phyloP scores from a whole-genome alignment of 2,797 vertebrate species.

The Rachycentron canadum region DNA sequence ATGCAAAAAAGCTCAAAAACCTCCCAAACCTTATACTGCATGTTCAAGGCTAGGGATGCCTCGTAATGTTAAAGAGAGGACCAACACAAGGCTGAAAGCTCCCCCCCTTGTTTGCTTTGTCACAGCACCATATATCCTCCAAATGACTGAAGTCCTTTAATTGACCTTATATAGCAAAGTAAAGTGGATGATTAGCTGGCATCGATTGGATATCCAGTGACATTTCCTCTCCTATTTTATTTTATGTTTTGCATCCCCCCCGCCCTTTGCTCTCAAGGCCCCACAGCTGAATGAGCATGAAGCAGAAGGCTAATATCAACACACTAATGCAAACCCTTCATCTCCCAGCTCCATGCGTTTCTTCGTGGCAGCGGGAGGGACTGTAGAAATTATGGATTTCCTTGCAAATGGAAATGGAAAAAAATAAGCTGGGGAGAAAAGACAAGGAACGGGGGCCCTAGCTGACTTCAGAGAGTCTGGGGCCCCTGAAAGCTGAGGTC shows the following conservation, averaged over 20 bases:
- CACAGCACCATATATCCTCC: slow-evolving; percentile 18
- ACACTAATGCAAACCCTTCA: slow-evolving; percentile 71
- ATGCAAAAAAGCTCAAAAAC: too few species aligned
- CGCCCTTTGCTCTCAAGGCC: slow-evolving; percentile 16
- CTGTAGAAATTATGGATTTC: slow-evolving; percentile 71
- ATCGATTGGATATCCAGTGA: slow-evolving; percentile 68
- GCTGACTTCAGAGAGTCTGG: slow-evolving; percentile 62
- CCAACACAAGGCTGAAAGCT: not conserved
- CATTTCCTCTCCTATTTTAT: slow-evolving; percentile 64
- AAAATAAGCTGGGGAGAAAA: slow-evolving; percentile 47
- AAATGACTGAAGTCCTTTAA: slow-evolving; percentile 60
- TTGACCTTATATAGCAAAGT: slow-evolving; percentile 69
- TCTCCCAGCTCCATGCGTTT: slow-evolving; percentile 52
- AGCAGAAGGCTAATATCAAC: slow-evolving; percentile 60
- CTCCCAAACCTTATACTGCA: not conserved
- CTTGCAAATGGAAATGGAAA: slow-evolving; percentile 69
- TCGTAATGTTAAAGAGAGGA: not conserved
- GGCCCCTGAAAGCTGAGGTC: slow-evolving; percentile 72
- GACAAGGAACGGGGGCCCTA: slow-evolving; percentile 45
- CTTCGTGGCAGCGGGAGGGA: slow-evolving; percentile 39
- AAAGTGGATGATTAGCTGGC: slow-evolving; percentile 74
- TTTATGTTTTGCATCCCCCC: slow-evolving; percentile 37
- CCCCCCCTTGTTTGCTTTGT: slow-evolving; percentile 27
- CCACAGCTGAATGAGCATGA: slow-evolving; percentile 45
- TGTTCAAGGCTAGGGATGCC: not conserved